Evolutionary conservation across 2,888 invertebrate genomes (phyloP), one percentile per base, ranked within the genome.

Genomic region (Ischnus inquisitorius): DNA sequence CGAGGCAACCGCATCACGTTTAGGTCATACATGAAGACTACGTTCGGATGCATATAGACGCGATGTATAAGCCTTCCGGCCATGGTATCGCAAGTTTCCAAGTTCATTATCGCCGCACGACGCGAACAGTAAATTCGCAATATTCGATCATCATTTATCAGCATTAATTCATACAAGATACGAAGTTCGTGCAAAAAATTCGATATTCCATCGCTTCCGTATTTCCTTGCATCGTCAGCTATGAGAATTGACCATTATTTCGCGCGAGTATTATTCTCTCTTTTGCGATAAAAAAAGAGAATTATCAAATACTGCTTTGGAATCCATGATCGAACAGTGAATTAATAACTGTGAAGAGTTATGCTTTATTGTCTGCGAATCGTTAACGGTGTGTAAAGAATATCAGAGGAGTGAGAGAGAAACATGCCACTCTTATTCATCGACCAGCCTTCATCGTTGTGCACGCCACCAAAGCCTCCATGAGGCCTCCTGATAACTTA

Each of bases 401-500:
- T 64, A 64, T 64, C n/a, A 60, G 34, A 64, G 34, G 25, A 60
- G n/a, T n/a, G 12, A 12, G 14, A n/a, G 25, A 60, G 41, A 3
- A 60, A 41, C 41, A 19, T 43, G 57, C 8, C n/a, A n/a, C 57
- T 43, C 57, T 41, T 41, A 28, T 25, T 71, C 19, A 60, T 54
- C 39, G 39, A 41, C 39, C 39, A 41, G 54, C 22, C 4, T 19
- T 57, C 54, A 57, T 39, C 14, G 51, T 6, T 19, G 41, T 57
- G 71, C 57, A 54, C 57, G 5, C 57, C 43, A 14, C 41, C 43
- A 57, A 57, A n/a, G n/a, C 57, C 57, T 25, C 43, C 60, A 60
- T 28, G 10, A 12, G 25, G 67, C 74, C 77, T 77, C 79, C 75
- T 84, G 84, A 86, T 86, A 82, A 82, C 65, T 68, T 84, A 84